Percentiles rank a stretch among this genome's conserved stretches.
Evolutionary conservation across 2,888 invertebrate species (phyloP).

Genomic region (Nomada ferruginata): DNA sequence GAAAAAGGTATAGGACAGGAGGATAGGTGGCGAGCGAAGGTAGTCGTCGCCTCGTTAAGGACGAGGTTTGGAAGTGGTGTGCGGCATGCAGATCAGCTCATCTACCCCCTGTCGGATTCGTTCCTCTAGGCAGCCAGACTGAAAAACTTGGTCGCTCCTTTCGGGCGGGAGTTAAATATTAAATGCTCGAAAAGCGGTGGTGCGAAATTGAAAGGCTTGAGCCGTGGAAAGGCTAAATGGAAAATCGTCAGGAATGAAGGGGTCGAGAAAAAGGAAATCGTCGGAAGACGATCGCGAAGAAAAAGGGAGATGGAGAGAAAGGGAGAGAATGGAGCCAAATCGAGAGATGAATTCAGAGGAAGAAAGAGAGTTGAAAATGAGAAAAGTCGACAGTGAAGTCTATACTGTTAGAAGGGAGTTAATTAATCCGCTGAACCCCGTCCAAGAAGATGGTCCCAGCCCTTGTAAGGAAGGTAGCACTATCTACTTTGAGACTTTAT

Average conservation of each 20-base stretch:
- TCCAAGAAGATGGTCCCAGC: constrained; percentile 48
- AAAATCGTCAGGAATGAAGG: constrained; percentile 60
- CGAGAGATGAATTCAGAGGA: constrained; percentile 64
- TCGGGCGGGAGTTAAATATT: constrained; percentile 77
- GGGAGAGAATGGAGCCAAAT: constrained; percentile 57
- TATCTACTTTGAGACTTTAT: constrained; percentile 55
- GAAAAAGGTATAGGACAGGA: constrained; percentile 65
- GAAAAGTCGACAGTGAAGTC: constrained; percentile 71
- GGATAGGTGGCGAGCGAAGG: constrained; percentile 74
- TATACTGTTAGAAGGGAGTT: constrained; percentile 70
- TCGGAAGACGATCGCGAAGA: constrained; percentile 44
- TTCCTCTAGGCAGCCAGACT: constrained; percentile 42
- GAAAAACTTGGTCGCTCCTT: constrained; percentile 66
- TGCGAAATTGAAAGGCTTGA: constrained; percentile 73
- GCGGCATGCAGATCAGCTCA: constrained; percentile 79
- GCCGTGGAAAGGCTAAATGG: constrained; percentile 66
- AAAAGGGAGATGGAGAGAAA: constrained; percentile 30
- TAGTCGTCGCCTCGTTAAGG: constrained; percentile 81
- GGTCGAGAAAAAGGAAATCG: constrained; percentile 60
- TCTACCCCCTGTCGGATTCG: constrained; percentile 56
- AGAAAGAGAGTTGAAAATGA: constrained; percentile 62
- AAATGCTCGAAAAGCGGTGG: constrained; percentile 77
- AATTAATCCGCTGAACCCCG: constrained; percentile 74
- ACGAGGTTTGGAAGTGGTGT: constrained; percentile 76
- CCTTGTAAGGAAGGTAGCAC: constrained; percentile 55